Evolutionary conservation across 1,140 invertebrate species (phyloP).

Genomic region (Hydropsyche tenuis): DNA sequence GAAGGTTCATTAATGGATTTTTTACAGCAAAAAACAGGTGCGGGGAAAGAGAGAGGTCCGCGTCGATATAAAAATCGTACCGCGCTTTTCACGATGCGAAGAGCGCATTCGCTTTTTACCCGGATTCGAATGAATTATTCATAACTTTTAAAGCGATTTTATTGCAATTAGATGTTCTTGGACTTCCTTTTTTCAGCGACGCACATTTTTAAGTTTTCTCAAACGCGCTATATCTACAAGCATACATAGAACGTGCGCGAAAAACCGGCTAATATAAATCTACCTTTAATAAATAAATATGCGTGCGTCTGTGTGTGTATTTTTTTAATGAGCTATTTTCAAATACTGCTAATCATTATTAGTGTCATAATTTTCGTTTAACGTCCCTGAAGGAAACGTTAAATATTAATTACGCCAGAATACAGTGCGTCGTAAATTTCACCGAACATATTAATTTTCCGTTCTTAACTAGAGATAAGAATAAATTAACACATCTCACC

Average conservation of each 20-base stretch:
- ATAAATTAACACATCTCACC: slow-evolving; percentile 26
- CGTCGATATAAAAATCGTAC: slow-evolving; percentile 15
- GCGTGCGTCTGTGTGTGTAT: too few species aligned
- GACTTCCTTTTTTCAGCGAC: not conserved
- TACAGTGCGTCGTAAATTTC: slow-evolving; percentile 3
- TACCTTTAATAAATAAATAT: too few species aligned
- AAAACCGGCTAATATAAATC: too few species aligned
- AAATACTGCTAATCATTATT: too few species aligned
- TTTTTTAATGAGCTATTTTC: too few species aligned
- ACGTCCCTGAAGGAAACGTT: too few species aligned
- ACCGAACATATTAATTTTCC: slow-evolving; percentile 1
- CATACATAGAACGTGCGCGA: too few species aligned
- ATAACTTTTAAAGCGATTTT: slow-evolving; percentile 32
- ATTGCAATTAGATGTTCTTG: slow-evolving; percentile 31
- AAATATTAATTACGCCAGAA: too few species aligned
- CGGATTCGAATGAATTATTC: slow-evolving; percentile 23
- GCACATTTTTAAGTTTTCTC: not conserved
- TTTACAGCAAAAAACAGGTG: slow-evolving; percentile 25
- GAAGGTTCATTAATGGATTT: slow-evolving; percentile 43
- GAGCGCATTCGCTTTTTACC: slow-evolving; percentile 10
- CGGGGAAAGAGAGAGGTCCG: not conserved
- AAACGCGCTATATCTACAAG: too few species aligned
- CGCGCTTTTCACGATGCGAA: not conserved
- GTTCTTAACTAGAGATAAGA: slow-evolving; percentile 3
- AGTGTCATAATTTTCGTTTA: too few species aligned